A percentile compares a stretch with the other conserved stretches of the same genome.
phyloP scores from a whole-genome alignment of 2,113 vertebrate species.

The Solea solea region DNA sequence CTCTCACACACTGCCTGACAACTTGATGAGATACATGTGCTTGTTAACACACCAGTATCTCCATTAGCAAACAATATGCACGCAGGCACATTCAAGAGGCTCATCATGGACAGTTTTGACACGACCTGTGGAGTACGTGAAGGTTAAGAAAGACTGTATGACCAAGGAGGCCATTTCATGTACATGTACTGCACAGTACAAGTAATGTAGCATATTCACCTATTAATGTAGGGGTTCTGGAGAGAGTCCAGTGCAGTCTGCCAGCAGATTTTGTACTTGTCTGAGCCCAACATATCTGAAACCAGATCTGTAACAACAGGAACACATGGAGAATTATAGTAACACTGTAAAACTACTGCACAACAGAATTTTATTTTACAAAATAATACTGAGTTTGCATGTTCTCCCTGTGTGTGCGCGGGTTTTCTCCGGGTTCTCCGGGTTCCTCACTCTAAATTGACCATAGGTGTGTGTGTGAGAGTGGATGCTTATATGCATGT shows the following conservation, averaged over 20 bases:
- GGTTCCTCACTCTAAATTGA: too few species aligned
- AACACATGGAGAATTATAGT: neutral
- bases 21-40: constrained; percentile 15
- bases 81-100: neutral
- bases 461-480: too few species aligned
- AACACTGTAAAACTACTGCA: too few species aligned
- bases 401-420: too few species aligned
- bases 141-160: neutral
- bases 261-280: constrained; percentile 89
- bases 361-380: too few species aligned
- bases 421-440: too few species aligned
- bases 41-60: neutral
- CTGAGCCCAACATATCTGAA: constrained; percentile 86
- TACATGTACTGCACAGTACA: too few species aligned
- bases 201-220: constrained; percentile 69
- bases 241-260: constrained; percentile 87
- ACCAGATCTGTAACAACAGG: constrained; percentile 82
- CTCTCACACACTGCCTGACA: neutral
- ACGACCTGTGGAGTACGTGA: neutral
- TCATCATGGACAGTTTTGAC: neutral
- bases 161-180: neutral
- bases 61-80: neutral
- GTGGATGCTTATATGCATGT: too few species aligned
- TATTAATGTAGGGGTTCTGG: constrained; percentile 90
- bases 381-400: too few species aligned